These are phyloP conservation scores for Goniozus legneri DNA, from an alignment of 1,140 invertebrate species.

Conservation along the genomic window DNA sequence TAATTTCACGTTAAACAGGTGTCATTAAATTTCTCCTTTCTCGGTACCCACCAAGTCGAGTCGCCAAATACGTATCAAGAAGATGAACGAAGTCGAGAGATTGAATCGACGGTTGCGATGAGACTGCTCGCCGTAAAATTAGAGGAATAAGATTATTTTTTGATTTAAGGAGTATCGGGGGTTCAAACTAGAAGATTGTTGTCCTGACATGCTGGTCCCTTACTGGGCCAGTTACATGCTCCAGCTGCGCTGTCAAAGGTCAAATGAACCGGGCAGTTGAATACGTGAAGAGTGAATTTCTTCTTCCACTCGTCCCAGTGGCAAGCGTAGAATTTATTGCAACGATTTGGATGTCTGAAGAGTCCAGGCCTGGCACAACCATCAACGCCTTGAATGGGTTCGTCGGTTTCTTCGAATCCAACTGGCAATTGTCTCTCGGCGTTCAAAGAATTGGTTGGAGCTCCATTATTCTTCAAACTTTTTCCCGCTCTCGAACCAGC, in stretches of 20 bases:
- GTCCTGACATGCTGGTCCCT: constrained; percentile 72
- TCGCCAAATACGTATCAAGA: too few relatives aligned
- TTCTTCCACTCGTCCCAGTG: constrained; percentile 79
- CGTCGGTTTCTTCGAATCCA: constrained; percentile 35
- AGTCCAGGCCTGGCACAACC: constrained; percentile 75
- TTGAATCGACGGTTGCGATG: too few relatives aligned
- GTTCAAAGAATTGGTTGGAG: background rate
- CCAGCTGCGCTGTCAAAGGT: constrained; percentile 72
- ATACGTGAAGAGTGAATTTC: constrained; percentile 72
- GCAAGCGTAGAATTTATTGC: constrained; percentile 83
- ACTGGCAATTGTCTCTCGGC: constrained; percentile 29
- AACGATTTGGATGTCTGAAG: constrained; percentile 77
- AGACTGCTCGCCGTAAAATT: too few relatives aligned
- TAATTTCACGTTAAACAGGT: too few relatives aligned
- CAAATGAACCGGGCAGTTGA: constrained; percentile 78
- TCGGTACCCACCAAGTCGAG: too few relatives aligned
- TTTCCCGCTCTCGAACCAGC: constrained; percentile 8
- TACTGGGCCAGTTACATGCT: constrained; percentile 81
- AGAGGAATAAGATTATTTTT: too few relatives aligned
- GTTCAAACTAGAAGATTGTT: constrained; percentile 65
- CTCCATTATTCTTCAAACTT: background rate
- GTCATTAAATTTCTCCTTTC: too few relatives aligned
- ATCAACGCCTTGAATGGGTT: constrained; percentile 60
- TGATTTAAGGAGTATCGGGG: too few relatives aligned
- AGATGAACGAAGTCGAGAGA: too few relatives aligned